Conservation (phyloP, 2,113 vertebrate species). For the Anhinga rufa region DNA sequence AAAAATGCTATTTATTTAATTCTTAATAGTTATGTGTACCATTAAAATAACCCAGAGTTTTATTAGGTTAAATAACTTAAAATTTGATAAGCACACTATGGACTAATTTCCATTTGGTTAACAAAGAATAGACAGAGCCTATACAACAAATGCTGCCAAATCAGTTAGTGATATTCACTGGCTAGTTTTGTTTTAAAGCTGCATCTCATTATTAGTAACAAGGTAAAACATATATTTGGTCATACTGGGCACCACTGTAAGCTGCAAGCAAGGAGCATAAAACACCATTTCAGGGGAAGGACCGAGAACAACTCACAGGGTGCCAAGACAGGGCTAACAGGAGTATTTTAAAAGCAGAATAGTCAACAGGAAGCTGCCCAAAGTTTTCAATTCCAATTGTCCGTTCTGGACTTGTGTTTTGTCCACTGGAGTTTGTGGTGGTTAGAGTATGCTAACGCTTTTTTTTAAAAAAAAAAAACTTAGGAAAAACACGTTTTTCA, state of each 20-base stretch:
- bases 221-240: background rate
- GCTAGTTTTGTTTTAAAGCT: background rate
- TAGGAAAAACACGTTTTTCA: background rate
- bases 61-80: background rate
- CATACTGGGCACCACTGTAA: background rate
- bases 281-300: background rate
- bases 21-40: background rate
- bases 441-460: background rate
- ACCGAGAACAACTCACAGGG: background rate
- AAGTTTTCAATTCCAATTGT: background rate
- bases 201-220: background rate
- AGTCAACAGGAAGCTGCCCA: background rate
- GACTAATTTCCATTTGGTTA: background rate
- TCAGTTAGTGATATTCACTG: background rate
- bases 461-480: background rate
- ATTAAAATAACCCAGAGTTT: background rate
- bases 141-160: background rate
- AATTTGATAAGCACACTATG: background rate
- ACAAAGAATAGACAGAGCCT: background rate
- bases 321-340: background rate
- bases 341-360: background rate
- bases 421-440: background rate
- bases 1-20: background rate
- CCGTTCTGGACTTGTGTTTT: background rate
- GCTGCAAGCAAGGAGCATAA: background rate